Conservation (phyloP, 2,888 invertebrate genomes). For the Pristionchus maxplancki region DNA sequence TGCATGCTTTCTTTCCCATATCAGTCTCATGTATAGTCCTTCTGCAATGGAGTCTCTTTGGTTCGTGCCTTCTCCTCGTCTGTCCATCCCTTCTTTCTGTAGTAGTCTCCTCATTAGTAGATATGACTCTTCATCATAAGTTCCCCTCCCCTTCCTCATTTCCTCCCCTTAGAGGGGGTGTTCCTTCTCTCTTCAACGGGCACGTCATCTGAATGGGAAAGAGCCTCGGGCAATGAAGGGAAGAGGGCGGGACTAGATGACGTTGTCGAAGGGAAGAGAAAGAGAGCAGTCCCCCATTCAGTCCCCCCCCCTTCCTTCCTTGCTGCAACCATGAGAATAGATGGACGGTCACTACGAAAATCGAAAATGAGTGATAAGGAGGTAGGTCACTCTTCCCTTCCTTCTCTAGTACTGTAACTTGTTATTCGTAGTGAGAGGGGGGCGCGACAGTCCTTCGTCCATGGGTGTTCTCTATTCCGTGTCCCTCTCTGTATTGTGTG, state of each 20-base stretch:
- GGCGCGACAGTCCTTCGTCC: background rate
- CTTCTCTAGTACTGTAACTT: too few relatives aligned
- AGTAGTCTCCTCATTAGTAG: background rate
- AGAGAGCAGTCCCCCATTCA: constrained; percentile 14
- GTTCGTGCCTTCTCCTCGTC: background rate
- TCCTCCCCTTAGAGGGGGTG: background rate
- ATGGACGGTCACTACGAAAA: background rate
- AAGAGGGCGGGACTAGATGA: constrained; percentile 20
- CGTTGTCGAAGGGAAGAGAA: constrained; percentile 18
- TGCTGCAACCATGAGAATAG: background rate
- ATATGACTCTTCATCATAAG: background rate
- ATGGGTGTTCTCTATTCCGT: background rate
- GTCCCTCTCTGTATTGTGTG: background rate
- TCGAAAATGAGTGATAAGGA: background rate
- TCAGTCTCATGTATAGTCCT: background rate
- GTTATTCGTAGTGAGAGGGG: background rate
- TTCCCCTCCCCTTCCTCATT: background rate
- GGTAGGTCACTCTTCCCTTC: background rate
- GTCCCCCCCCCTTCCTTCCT: constrained; percentile 89
- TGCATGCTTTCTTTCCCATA: background rate
- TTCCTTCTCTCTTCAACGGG: background rate
- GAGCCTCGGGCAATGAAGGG: background rate
- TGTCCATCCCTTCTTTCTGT: background rate
- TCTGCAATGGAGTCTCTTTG: too few relatives aligned
- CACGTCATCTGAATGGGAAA: background rate